Base-by-base conservation (phyloP, 2,797 vertebrate species). In the Argyrosomus regius region DNA sequence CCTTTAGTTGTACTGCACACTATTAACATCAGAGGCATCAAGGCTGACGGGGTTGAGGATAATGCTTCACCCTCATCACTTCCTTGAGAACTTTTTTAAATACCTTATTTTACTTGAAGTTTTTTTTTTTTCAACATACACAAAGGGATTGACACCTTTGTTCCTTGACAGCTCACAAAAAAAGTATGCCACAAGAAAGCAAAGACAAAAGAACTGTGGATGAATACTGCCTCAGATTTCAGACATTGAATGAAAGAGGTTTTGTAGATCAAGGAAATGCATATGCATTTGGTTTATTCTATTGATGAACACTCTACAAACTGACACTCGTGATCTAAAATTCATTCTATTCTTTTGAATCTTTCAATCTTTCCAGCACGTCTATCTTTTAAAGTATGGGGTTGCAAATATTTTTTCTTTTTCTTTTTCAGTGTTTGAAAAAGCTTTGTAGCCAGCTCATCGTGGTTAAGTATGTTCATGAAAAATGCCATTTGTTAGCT, bases 241-340 rank as follows among this genome's bases (percentile, higher is more conserved):
- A 70, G 61, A 72, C 56, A 57, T 0, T 67, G 35, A 84, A 78
- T 73, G 28, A 82, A 70, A 80, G 24, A 80, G 61, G 63, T 59
- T 82, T 75, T 75, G 66, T 48, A 82, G 66, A 86, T 88, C 67
- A 84, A 78, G 56, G 45, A 65, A 48, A 76, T 76, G 43, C 63
- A 69, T 73, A 72, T 56, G 74, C 70, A 78, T 84, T 86, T 53
- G 54, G 56, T 81, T 82, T 68, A 64, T 77, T 85, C 58, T 48
- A 56, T 50, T 82, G 66, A 86, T 76, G 54, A 80, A 66, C 54
- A 59, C 41, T 62, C 72, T 22, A 18, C 60, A 60, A 81, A 76
- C 54, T 64, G 75, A 80, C 76, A 75, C 26, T 60, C 52, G 22
- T 76, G 59, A 87, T 90, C 67, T 79, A 69, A 87, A 90, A 90